phyloP scores from a whole-genome alignment of 37 sponge, comb jelly and placozoan genomes.

The Cliona cf. orientalis region DNA sequence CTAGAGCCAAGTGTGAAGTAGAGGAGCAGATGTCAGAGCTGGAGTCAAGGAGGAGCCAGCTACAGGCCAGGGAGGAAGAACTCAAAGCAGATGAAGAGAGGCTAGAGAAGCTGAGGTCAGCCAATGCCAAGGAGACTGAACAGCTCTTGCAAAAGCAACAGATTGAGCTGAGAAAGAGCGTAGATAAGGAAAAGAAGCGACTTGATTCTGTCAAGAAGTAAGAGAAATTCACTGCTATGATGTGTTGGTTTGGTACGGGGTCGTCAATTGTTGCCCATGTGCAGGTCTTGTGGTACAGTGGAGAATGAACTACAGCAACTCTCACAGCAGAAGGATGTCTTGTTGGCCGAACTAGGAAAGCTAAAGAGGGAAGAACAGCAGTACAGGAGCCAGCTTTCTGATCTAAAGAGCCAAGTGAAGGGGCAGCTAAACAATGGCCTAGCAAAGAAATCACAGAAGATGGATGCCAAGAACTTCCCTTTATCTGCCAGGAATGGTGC shows the following conservation, averaged over 20 bases:
- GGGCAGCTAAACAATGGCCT: background rate
- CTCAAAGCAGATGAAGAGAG: background rate
- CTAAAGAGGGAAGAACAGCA: constrained; percentile 9
- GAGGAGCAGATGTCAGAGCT: constrained; percentile 10
- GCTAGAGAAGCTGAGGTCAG: constrained; percentile 5
- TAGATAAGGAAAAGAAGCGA: constrained; percentile 27
- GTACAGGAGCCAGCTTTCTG: background rate
- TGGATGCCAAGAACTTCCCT: too few relatives aligned
- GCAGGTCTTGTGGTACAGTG: background rate
- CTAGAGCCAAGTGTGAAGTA: background rate
- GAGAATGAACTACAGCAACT: constrained; percentile 4
- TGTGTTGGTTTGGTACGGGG: background rate
- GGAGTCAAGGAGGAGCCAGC: constrained; percentile 21
- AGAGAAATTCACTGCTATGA: background rate
- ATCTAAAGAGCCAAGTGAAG: background rate
- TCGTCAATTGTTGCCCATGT: background rate
- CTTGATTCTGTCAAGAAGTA: constrained; percentile 37
- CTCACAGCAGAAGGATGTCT: background rate
- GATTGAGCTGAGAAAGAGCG: constrained; percentile 14
- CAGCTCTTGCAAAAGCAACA: constrained; percentile 10
- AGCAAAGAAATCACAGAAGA: too few relatives aligned
- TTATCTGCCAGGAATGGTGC: too few relatives aligned
- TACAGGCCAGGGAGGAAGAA: constrained; percentile 15
- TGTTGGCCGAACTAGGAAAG: background rate
- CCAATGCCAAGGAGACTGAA: constrained; percentile 19